These are phyloP conservation scores for Paraplagusia blochii DNA, from an alignment of 2,113 vertebrate genomes.

Conservation along the genomic window DNA sequence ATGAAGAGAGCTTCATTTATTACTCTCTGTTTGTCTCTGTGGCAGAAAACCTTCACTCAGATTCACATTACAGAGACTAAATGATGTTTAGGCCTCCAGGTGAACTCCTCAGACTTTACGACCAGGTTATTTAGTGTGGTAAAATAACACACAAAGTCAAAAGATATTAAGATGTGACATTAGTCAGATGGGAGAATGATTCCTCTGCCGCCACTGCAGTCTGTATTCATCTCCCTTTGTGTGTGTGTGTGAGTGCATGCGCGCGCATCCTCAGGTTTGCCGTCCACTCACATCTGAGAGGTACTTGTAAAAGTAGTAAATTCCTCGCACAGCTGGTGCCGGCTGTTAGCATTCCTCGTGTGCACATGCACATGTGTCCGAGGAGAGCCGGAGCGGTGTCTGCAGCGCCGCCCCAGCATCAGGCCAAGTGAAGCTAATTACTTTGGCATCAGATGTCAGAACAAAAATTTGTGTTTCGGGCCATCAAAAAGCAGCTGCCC, in stretches of 20 bases:
- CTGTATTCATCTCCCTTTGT: constrained; percentile 29
- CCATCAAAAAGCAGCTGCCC: constrained; percentile 60
- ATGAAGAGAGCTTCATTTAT: background rate
- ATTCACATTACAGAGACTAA: background rate
- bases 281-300: constrained; percentile 38
- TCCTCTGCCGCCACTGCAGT: constrained; percentile 18
- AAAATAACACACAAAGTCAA: constrained; percentile 15
- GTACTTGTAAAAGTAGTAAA: constrained; percentile 73
- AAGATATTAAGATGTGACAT: constrained; percentile 12
- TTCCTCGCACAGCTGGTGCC: constrained; percentile 76
- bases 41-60: background rate
- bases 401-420: constrained; percentile 23
- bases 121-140: constrained; percentile 6
- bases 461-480: constrained; percentile 30
- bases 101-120: background rate
- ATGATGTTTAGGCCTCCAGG: background rate
- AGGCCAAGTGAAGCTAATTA: constrained; percentile 51
- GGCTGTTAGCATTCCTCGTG: constrained; percentile 71
- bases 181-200: constrained; percentile 24
- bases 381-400: constrained; percentile 36
- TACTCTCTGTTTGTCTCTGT: background rate
- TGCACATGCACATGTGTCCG: constrained; percentile 17
- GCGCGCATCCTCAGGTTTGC: background rate
- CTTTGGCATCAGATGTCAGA: constrained; percentile 45
- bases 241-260: background rate